These are phyloP conservation scores for Brachyalestes nurse DNA, from an alignment of 2,797 vertebrate genomes.

Conservation along the genomic window DNA sequence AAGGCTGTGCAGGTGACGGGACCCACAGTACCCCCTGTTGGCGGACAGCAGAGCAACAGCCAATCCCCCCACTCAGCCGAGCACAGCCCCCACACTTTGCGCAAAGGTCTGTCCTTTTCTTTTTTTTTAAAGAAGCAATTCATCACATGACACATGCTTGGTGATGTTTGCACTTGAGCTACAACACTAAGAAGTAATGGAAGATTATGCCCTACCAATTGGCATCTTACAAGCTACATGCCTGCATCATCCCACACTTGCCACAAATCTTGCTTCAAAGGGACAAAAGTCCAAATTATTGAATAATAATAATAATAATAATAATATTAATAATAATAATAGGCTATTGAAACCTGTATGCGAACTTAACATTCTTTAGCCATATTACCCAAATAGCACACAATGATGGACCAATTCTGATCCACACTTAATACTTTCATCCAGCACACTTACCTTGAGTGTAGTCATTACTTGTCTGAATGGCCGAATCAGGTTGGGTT, in stretches of 20 bases:
- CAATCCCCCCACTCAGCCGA: slow-evolving; percentile 82
- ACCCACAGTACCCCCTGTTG: slow-evolving; percentile 76
- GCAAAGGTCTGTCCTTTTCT: slow-evolving; percentile 82
- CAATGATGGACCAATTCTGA: no score
- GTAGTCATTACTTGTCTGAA: no score
- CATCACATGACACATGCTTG: not conserved
- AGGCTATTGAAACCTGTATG: no score
- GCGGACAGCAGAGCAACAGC: slow-evolving; percentile 78
- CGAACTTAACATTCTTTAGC: no score
- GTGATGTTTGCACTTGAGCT: not conserved
- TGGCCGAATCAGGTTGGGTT: no score
- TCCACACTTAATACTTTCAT: no score
- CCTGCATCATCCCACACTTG: not conserved
- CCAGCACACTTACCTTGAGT: no score
- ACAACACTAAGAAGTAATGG: not conserved
- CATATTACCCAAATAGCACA: no score
- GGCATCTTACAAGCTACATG: not conserved
- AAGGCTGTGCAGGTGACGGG: slow-evolving; percentile 84
- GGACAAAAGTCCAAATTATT: not conserved
- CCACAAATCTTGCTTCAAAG: not conserved
- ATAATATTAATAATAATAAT: no score
- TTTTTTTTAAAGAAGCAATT: not conserved
- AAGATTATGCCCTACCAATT: not conserved
- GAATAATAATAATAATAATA: no score
- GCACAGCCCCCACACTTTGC: slow-evolving; percentile 90